Base-by-base conservation (phyloP, 2,113 vertebrate genomes). In the Campylorhamphus procurvoides region DNA sequence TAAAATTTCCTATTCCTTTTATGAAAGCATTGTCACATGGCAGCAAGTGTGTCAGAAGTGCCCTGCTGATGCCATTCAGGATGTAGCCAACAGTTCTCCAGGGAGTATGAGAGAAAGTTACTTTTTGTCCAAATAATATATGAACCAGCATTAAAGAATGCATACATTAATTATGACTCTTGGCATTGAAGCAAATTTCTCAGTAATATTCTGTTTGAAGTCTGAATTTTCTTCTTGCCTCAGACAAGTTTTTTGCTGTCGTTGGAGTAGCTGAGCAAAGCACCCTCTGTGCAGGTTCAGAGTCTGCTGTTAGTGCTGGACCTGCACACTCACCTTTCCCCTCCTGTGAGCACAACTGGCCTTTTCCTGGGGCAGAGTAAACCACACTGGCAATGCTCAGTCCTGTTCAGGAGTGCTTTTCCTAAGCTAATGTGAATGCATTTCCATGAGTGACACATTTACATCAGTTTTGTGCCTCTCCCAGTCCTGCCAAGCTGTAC, bases 161-260 rank as follows among this genome's bases (percentile, higher is more conserved):
- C 14, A 40, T 39, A 3, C 19, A 1, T 55, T 53, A 33, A 40
- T 68, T n/a, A 24, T 10, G 11, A 33, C 35, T 73, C 3, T 7
- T 66, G 59, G 16, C 6, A 3, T 47, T 56, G 42, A 68, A 75
- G 68, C 18, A 2, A 31, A 1, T 72, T 56, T 72, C 12, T 94
- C 35, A 3, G 0, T 76, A 39, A 39, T 63, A 47, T 3, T n/a
- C 53, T 33, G 4, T 9, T 27, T 64, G 72, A 80, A 10, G 18
- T 28, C 29, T 80, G 58, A 80, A 18, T 40, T 85, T 74, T 33
- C 8, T 31, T 71, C 69, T 67, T 78, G 50, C 44, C 47, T 84
- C 0, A 0, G 16, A 25, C 1, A 3, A 31, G 15, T 18, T 29
- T 76, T 78, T 31, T 71, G 37, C 53, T 35, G 2, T 47, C 72